Percentiles rank a stretch among this genome's conserved stretches.
These are phyloP conservation scores for Drosophila mulleri DNA, from an alignment of 2,888 invertebrate genomes.

Conservation along the genomic window DNA sequence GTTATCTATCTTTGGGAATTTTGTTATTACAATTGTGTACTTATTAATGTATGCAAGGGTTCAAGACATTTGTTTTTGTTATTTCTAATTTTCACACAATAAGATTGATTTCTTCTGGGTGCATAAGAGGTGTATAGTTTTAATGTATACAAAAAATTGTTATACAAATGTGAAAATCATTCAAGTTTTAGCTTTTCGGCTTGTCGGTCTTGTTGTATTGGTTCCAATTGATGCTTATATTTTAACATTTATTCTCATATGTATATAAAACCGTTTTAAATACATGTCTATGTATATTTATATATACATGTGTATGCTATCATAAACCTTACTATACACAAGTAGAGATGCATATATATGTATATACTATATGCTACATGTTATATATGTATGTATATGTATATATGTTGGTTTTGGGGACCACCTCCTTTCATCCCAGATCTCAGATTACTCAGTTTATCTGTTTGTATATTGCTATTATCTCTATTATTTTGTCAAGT, in stretches of 20 bases:
- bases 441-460: slow-evolving; percentile 39
- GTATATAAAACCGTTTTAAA: slow-evolving; percentile 71
- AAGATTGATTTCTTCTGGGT: slow-evolving; percentile 32
- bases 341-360: slow-evolving; percentile 51
- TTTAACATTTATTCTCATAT: slow-evolving; percentile 76
- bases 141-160: slow-evolving; percentile 68
- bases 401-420: slow-evolving; percentile 45
- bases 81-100: slow-evolving; percentile 28
- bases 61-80: slow-evolving; percentile 2
- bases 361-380: slow-evolving; percentile 47
- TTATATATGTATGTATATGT: slow-evolving; percentile 44
- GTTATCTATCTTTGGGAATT: slow-evolving; percentile 11
- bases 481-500: slow-evolving; percentile 32
- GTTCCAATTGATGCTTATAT: slow-evolving; percentile 83
- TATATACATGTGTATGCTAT: slow-evolving; percentile 53
- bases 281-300: slow-evolving; percentile 30
- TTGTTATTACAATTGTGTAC: slow-evolving; percentile 32
- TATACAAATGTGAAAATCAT: slow-evolving; percentile 76
- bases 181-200: slow-evolving; percentile 55
- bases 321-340: slow-evolving; percentile 61
- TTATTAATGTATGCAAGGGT: slow-evolving; percentile 36
- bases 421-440: slow-evolving; percentile 32
- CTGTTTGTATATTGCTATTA: slow-evolving; percentile 59
- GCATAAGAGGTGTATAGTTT: slow-evolving; percentile 17
- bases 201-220: slow-evolving; percentile 77